Conservation (phyloP, 2,888 invertebrate species). For the Drosophila formosana region DNA sequence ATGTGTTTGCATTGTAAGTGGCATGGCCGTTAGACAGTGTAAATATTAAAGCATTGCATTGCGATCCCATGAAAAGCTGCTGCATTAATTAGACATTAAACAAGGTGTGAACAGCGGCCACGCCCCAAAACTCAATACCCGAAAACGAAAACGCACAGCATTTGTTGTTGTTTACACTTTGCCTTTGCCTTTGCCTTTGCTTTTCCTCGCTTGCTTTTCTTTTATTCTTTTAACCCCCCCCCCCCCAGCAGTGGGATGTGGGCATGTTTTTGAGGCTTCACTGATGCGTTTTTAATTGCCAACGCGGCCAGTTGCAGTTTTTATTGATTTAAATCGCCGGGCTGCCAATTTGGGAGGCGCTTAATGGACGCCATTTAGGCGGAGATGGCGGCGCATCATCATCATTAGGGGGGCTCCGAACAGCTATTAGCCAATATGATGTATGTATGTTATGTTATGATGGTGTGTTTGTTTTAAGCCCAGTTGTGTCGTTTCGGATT, state of each 20-base stretch:
- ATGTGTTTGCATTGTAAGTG: slow-evolving; percentile 79
- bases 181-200: slow-evolving; percentile 28
- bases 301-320: slow-evolving; percentile 44
- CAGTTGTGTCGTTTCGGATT: slow-evolving; percentile 56
- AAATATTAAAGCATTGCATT: slow-evolving; percentile 53
- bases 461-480: slow-evolving; percentile 27
- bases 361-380: slow-evolving; percentile 63
- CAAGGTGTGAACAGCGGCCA: slow-evolving; percentile 71
- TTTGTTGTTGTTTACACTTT: slow-evolving; percentile 58
- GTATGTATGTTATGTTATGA: not conserved
- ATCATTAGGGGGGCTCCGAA: slow-evolving; percentile 58
- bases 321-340: slow-evolving; percentile 77
- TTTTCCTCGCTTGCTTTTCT: slow-evolving; percentile 13
- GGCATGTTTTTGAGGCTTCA: slow-evolving; percentile 23
- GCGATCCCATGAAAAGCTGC: slow-evolving; percentile 59
- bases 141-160: not conserved
- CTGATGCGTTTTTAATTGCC: slow-evolving; percentile 79
- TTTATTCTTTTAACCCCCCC: not conserved
- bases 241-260: no score
- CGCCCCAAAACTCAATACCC: slow-evolving; percentile 51
- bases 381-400: slow-evolving; percentile 54
- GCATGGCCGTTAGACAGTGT: slow-evolving; percentile 72
- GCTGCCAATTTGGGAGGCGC: slow-evolving; percentile 76
- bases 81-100: slow-evolving; percentile 78
- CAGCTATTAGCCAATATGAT: slow-evolving; percentile 8